A percentile compares a stretch with the other conserved stretches of the same genome.
phyloP scores from a whole-genome alignment of 2,113 vertebrate species.

The Muntiacus reevesi region DNA sequence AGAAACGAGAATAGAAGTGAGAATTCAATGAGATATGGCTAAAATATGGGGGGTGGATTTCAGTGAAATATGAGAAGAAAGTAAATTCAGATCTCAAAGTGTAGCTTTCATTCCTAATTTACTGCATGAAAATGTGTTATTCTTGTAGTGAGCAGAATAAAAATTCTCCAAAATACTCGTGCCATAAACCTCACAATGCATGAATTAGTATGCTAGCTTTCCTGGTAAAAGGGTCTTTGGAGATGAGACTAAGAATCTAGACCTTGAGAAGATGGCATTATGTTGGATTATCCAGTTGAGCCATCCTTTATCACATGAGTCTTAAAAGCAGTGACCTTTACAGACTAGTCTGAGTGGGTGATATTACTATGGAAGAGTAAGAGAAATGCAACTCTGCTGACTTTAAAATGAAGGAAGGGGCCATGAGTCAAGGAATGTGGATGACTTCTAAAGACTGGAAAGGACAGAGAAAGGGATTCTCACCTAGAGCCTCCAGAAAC shows the following conservation, averaged over 20 bases:
- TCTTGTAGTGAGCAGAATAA: neutral
- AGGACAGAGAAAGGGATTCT: neutral
- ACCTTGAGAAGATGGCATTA: neutral
- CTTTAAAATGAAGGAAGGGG: neutral
- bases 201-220: neutral
- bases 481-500: neutral
- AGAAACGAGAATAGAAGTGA: neutral
- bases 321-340: neutral
- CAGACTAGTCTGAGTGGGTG: neutral
- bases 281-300: neutral
- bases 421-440: rapidly evolving
- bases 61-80: neutral
- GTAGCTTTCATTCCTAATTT: neutral
- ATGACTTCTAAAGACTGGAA: neutral
- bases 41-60: neutral
- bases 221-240: neutral
- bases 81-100: neutral
- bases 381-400: rapidly evolving
- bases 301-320: neutral
- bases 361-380: neutral
- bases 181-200: neutral
- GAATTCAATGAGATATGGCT: neutral
- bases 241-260: neutral
- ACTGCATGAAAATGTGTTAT: neutral
- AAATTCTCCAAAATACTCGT: rapidly evolving